Conservation (phyloP, 2,797 vertebrate genomes). For the Ispidina lecontei region DNA sequence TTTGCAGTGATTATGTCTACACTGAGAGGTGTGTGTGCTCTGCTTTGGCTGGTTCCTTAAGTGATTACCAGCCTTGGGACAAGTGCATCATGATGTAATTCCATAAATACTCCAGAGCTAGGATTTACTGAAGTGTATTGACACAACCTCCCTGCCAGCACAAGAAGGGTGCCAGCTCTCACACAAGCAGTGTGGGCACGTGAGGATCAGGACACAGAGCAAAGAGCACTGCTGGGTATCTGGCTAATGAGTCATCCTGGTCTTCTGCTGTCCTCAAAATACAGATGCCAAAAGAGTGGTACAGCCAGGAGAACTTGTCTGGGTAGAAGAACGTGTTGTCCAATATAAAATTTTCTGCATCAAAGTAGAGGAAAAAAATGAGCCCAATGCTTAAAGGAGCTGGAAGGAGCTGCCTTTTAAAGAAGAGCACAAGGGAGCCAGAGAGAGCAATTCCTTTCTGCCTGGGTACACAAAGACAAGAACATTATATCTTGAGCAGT, state of each 20-base stretch:
- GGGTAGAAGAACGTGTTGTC: neutral
- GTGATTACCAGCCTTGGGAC: neutral
- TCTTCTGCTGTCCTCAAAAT: neutral
- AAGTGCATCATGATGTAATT: neutral
- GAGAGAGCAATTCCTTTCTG: neutral
- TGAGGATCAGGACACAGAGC: neutral
- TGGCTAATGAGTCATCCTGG: neutral
- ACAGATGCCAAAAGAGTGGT: neutral
- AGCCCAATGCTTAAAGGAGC: neutral
- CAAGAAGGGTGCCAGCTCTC: neutral
- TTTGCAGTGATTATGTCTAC: neutral
- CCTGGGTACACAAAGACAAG: neutral
- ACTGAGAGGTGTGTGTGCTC: neutral
- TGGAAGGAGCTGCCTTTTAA: neutral
- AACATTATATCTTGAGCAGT: neutral
- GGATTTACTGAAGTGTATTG: neutral
- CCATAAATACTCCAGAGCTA: rapidly evolving
- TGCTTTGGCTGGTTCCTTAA: neutral
- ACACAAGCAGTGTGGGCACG: rapidly evolving
- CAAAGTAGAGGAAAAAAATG: neutral
- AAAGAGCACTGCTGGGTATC: neutral
- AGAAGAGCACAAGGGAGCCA: neutral
- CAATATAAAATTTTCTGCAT: neutral
- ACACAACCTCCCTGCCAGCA: neutral
- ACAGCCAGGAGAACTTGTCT: neutral